Evolutionary conservation across 2,888 invertebrate species (phyloP).

Genomic region (Deilephila porcellus): DNA sequence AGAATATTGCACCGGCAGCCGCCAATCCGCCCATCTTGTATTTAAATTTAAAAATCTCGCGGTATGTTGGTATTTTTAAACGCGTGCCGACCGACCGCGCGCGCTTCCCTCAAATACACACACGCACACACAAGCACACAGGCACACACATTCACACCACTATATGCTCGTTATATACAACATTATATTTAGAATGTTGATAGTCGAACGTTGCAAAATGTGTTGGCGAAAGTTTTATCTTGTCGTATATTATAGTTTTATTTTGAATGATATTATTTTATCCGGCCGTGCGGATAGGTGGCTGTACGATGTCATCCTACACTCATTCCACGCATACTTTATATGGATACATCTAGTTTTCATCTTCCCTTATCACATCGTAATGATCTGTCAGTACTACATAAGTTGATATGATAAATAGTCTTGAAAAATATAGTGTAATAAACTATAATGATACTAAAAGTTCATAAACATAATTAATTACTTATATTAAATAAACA

Average conservation of each 20-base stretch:
- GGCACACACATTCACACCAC: neutral
- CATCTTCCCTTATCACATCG: neutral
- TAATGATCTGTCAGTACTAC: no score
- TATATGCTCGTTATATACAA: constrained; percentile 25
- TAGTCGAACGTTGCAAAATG: constrained; percentile 18
- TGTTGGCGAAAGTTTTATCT: constrained; percentile 23
- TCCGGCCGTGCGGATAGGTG: neutral
- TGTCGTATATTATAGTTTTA: constrained; percentile 6
- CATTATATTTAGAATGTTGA: constrained; percentile 29
- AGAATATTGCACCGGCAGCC: constrained; percentile 58
- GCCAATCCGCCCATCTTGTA: constrained; percentile 60
- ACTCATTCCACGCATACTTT: neutral
- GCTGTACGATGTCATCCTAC: neutral
- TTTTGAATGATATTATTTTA: constrained; percentile 12
- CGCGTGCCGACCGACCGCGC: constrained; percentile 48
- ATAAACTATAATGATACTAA: no score
- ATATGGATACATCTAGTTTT: neutral
- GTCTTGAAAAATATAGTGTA: no score
- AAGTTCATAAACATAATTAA: no score
- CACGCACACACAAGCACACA: constrained; percentile 10
- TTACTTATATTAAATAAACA: no score
- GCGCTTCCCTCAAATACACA: constrained; percentile 1
- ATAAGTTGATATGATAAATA: no score
- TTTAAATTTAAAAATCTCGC: constrained; percentile 55
- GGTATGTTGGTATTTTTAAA: constrained; percentile 61